These are phyloP conservation scores for Andinoacara biseriatus DNA, from an alignment of 2,113 vertebrate genomes.

Conservation along the genomic window DNA sequence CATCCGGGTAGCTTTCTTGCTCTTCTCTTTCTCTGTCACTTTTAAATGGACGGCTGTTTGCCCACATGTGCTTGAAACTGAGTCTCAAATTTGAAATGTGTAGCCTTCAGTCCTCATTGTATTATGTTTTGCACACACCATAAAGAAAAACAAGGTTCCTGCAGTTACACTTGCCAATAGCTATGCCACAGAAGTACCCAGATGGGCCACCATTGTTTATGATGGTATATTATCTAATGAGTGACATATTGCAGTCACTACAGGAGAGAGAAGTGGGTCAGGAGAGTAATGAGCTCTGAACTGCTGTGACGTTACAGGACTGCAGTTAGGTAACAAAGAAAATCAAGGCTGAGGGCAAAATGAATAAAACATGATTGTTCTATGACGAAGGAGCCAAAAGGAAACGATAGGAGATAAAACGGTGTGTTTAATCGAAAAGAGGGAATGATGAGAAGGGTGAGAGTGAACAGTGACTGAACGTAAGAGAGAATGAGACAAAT, in stretches of 20 bases:
- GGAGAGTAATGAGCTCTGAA: conserved; percentile 33
- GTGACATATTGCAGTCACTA: conserved; percentile 50
- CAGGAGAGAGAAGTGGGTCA: conserved; percentile 57
- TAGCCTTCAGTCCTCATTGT: conserved; percentile 2
- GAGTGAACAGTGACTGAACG: conserved; percentile 35
- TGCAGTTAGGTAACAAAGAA: conserved; percentile 56
- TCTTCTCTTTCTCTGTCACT: conserved; percentile 7
- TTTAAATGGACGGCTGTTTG: conserved; percentile 8
- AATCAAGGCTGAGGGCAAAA: conserved; percentile 58
- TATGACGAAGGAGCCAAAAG: conserved; percentile 65
- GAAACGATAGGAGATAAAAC: conserved; percentile 9
- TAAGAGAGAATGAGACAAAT: conserved; percentile 30
- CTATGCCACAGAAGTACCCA: conserved; percentile 27
- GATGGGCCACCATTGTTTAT: conserved; percentile 37
- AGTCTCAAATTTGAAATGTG: conserved; percentile 8
- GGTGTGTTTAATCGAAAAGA: conserved; percentile 25
- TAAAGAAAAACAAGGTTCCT: conserved; percentile 29
- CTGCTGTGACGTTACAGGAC: conserved; percentile 33
- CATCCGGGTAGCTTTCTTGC: background rate
- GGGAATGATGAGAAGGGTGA: conserved; percentile 34
- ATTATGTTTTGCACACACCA: background rate
- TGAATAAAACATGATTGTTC: conserved; percentile 69
- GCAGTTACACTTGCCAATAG: conserved; percentile 34
- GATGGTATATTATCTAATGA: conserved; percentile 47
- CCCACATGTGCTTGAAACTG: background rate